phyloP scores from a whole-genome alignment of 2,888 invertebrate genomes.

The Rotaria sp. region DNA sequence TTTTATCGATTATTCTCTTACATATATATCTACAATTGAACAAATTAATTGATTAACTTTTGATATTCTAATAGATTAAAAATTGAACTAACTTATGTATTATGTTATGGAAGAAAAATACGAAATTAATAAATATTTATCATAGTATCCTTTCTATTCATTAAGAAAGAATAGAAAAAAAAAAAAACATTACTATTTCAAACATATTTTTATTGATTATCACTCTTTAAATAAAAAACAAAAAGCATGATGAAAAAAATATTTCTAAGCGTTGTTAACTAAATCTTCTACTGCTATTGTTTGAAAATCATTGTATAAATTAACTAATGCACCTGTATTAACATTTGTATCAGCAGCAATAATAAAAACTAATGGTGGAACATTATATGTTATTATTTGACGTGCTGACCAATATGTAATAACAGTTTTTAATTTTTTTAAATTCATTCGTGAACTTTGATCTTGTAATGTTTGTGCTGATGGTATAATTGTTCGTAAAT shows the following conservation, averaged over 20 bases:
- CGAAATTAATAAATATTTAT: no score
- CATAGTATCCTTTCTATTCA: no score
- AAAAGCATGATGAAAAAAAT: neutral
- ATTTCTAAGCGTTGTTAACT: neutral
- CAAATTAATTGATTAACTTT: no score
- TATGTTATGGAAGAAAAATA: no score
- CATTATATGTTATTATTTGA: constrained; percentile 19
- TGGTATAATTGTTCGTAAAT: neutral
- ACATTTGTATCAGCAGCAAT: constrained; percentile 4
- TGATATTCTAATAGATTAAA: no score
- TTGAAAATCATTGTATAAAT: neutral
- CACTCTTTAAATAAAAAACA: neutral
- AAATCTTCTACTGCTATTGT: neutral
- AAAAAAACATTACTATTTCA: no score
- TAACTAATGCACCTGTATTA: neutral
- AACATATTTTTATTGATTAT: no score
- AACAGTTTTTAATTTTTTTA: constrained; percentile 23
- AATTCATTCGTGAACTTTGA: constrained; percentile 28
- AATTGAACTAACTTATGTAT: no score
- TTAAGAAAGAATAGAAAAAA: no score
- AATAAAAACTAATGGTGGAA: neutral
- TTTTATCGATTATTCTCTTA: no score
- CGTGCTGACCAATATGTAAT: constrained; percentile 13
- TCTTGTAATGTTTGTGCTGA: neutral
- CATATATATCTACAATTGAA: no score